Base-by-base conservation (phyloP, 35 echinoderm and acorn worm genomes). In the Apostichopus californicus region DNA sequence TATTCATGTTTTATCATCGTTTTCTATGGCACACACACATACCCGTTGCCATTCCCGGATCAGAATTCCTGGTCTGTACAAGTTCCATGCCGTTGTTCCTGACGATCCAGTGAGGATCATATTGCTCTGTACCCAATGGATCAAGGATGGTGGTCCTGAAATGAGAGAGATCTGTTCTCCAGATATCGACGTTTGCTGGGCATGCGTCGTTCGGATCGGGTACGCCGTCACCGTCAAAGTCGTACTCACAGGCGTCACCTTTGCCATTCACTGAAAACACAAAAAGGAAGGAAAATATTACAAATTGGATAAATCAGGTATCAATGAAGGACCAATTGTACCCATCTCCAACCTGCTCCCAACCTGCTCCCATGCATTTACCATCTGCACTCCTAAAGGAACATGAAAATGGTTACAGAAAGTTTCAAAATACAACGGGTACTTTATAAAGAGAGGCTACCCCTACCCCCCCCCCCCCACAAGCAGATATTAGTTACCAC, bases 1-100 rank as follows among this genome's bases (percentile, higher is more conserved):
- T 46, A 46, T 46, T 46, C 34, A 46, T 46, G 34, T 46, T 46
- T 46, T 46, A 46, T 46, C 34, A 46, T 46, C 34, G 34, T 46
- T 46, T 46, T 28, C 34, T 46, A 46, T 46, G 34, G 34, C 34
- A 18, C 64, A 18, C 64, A 18, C 64, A 75, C 92, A 90, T 79
- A 99, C 97, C 97, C 54, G 95, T 88, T 6, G 97, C 97, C 26
- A 99, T 64, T 59, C 97, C 97, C 28, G 97, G 97, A 93, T 99
- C 97, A 57, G 93, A 91, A 84, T 99, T 99, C 26, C 92, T 93
- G 14, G 95, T 96, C 83, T 99, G 97, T 9, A 99, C 97, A 5
- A 99, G 88, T 78, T 99, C 97, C 55, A 93, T 92, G 22, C 97
- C 97, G 78, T 92, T 92, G 68, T 99, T 99, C 55, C 97, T 90